These are phyloP conservation scores for Druceiella hillmani DNA, from an alignment of 2,888 invertebrate genomes.

Conservation along the genomic window DNA sequence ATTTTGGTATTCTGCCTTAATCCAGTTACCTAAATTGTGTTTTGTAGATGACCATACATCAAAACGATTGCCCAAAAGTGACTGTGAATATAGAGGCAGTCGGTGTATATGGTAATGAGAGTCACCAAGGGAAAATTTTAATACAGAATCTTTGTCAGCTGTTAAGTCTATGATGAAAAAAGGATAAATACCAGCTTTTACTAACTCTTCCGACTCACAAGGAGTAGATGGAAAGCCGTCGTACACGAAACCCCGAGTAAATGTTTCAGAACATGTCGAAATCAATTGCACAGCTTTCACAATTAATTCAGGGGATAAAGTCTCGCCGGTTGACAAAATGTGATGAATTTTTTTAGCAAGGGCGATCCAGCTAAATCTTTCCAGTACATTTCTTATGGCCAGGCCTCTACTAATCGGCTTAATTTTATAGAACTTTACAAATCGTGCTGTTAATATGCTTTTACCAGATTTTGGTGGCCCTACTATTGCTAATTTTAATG, in stretches of 20 bases:
- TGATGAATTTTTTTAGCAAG: constrained; percentile 39
- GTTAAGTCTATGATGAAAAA: constrained; percentile 51
- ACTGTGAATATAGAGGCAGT: constrained; percentile 34
- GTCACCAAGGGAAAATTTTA: constrained; percentile 39
- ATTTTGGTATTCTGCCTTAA: constrained; percentile 52
- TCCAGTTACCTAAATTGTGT: constrained; percentile 41
- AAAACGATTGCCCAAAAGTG: constrained; percentile 41
- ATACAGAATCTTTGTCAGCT: constrained; percentile 32
- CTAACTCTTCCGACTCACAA: constrained; percentile 45
- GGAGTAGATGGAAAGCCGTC: constrained; percentile 56
- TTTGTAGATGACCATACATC: constrained; percentile 36
- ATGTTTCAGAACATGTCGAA: constrained; percentile 40
- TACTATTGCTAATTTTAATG: constrained; percentile 50
- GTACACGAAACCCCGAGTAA: constrained; percentile 54
- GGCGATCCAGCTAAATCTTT: constrained; percentile 47
- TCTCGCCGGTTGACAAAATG: constrained; percentile 38
- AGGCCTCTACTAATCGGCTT: constrained; percentile 50
- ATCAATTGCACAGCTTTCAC: constrained; percentile 50
- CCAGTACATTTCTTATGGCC: constrained; percentile 45
- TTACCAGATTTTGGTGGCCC: constrained; percentile 62
- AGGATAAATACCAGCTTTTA: constrained; percentile 50
- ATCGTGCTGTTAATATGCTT: constrained; percentile 49
- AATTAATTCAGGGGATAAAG: constrained; percentile 38
- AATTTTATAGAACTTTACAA: constrained; percentile 49
- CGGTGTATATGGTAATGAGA: constrained; percentile 32